Evolutionary conservation across 2,888 invertebrate genomes (phyloP).

Genomic region (Eulithis testata): DNA sequence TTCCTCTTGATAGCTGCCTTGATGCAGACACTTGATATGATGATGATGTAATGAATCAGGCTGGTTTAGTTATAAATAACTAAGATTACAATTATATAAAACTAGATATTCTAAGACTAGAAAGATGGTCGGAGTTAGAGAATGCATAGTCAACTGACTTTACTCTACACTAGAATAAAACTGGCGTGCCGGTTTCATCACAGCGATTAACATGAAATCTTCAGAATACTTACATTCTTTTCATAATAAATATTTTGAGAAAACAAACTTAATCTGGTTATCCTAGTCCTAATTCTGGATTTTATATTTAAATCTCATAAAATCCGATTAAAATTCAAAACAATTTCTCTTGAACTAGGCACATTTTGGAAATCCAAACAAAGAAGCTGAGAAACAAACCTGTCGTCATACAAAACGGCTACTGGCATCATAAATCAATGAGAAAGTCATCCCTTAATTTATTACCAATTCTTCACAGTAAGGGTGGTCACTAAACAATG

Average conservation of each 20-base stretch:
- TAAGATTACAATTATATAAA: no score
- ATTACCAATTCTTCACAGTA: constrained; percentile 58
- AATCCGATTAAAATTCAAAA: constrained; percentile 29
- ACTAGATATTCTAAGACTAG: no score
- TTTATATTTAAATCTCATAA: constrained; percentile 23
- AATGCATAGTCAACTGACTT: no score
- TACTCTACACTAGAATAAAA: no score
- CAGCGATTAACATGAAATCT: neutral
- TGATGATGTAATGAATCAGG: no score
- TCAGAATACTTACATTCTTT: neutral
- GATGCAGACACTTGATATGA: no score
- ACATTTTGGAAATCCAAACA: constrained; percentile 34
- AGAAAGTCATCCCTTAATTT: constrained; percentile 56
- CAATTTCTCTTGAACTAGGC: constrained; percentile 22
- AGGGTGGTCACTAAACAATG: constrained; percentile 62
- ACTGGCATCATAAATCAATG: constrained; percentile 64
- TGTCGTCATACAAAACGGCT: constrained; percentile 49
- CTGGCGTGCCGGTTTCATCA: no score
- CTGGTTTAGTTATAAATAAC: no score
- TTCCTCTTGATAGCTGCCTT: no score
- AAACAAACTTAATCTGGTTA: constrained; percentile 7
- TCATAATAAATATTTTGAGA: constrained; percentile 19
- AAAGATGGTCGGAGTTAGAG: no score
- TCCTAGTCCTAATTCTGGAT: constrained; percentile 13
- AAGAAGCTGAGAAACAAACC: constrained; percentile 40